phyloP scores from a whole-genome alignment of 2,888 invertebrate species.

The Pollenia griseotomentosa region DNA sequence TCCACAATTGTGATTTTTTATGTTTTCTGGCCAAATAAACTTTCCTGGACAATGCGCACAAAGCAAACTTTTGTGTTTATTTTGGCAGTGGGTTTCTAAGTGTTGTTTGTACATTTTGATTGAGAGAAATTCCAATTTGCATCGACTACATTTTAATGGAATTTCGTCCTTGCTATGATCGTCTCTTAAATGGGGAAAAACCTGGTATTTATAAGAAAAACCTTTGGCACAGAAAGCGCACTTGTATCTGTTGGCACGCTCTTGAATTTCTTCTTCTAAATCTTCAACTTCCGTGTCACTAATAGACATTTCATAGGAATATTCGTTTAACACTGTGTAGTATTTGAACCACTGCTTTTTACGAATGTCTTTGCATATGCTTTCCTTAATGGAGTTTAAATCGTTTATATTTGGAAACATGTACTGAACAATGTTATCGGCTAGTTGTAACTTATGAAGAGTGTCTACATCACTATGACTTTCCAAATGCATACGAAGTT shows the following conservation, averaged over 20 bases:
- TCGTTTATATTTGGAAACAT: conserved; percentile 68
- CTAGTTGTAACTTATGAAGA: conserved; percentile 61
- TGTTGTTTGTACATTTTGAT: conserved; percentile 85
- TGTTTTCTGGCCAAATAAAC: conserved; percentile 75
- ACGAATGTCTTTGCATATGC: conserved; percentile 76
- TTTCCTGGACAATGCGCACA: conserved; percentile 81
- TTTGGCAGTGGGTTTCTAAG: conserved; percentile 83
- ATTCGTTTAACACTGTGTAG: conserved; percentile 79
- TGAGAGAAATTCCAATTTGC: conserved; percentile 85
- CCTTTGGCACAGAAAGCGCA: conserved; percentile 77
- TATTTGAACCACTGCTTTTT: conserved; percentile 76
- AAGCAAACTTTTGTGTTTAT: conserved; percentile 76
- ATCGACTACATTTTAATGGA: conserved; percentile 85
- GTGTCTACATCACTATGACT: conserved; percentile 74
- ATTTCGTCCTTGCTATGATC: conserved; percentile 83
- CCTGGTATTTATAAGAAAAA: conserved; percentile 78
- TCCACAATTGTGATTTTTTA: conserved; percentile 78
- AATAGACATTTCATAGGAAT: conserved; percentile 81
- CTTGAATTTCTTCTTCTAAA: conserved; percentile 14
- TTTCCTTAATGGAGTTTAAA: conserved; percentile 74
- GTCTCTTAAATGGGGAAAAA: conserved; percentile 78
- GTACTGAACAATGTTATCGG: conserved; percentile 76
- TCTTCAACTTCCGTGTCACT: conserved; percentile 82
- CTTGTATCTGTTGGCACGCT: conserved; percentile 73
- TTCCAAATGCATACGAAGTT: conserved; percentile 79